Conservation (phyloP, 2,888 invertebrate genomes). For the Cynaeus angustus region DNA sequence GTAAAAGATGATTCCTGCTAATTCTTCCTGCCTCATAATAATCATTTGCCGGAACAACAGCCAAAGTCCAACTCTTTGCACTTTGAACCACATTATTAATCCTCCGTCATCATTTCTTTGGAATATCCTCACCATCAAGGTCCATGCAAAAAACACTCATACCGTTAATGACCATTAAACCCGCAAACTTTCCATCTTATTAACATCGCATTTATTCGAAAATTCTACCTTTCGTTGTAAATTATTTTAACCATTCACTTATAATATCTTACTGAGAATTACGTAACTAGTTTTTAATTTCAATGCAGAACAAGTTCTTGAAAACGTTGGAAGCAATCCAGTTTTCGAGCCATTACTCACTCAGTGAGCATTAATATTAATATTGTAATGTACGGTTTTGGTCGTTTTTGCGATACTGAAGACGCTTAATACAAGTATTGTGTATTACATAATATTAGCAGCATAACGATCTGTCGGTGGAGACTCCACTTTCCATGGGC, state of each 20-base stretch:
- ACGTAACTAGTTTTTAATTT: conserved; percentile 34
- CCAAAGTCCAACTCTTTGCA: conserved; percentile 24
- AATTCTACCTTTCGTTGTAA: conserved; percentile 3
- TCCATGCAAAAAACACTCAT: neutral
- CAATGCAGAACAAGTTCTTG: conserved; percentile 22
- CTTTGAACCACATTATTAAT: conserved; percentile 28
- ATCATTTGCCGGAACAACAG: conserved; percentile 12
- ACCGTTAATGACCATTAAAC: neutral
- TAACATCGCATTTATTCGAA: conserved; percentile 6
- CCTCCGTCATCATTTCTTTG: conserved; percentile 7
- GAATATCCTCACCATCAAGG: conserved; percentile 10
- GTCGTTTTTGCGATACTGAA: conserved; percentile 3
- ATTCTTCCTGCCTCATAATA: conserved; percentile 8
- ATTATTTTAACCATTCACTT: conserved; percentile 16
- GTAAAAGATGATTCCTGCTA: conserved; percentile 15
- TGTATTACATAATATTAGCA: conserved; percentile 9
- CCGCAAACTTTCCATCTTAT: conserved; percentile 2
- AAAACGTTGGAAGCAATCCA: conserved; percentile 11
- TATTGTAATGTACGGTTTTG: neutral
- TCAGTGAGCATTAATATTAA: conserved; percentile 12
- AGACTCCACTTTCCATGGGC: conserved; percentile 9
- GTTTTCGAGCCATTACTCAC: conserved; percentile 11
- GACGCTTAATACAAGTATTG: conserved; percentile 8
- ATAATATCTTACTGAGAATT: conserved; percentile 17
- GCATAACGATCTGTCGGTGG: conserved; percentile 11